Evolutionary conservation across 2,797 vertebrate species (phyloP), one percentile per base, ranked within the genome.

Genomic region (Nothura maculosa): DNA sequence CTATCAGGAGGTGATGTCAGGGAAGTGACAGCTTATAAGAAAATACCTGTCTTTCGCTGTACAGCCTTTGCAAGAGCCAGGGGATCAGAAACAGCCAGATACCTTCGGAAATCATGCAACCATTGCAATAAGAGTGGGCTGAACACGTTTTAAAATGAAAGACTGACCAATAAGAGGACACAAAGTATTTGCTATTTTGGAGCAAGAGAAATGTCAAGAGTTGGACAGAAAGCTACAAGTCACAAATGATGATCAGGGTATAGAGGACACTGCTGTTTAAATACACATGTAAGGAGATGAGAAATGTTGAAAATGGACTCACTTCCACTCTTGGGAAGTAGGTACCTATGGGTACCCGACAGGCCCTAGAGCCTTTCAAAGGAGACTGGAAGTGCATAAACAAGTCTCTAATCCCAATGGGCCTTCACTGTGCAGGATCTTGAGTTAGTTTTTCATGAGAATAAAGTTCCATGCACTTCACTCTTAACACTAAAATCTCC

Each of bases 261-360:
- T 15, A 24, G 64, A 55, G 40, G 60, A 34, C 7, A 2, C 14
- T 4, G 13, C 1, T 63, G 25, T 25, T 24, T 9, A 3, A 13
- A 2, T 4, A 3, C 57, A 52, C 38, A 17, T 0, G 0, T 6
- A 45, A 14, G 8, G 20, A 27, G 61, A 16, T 11, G 40, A 50
- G 27, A 78, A 8, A 25, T 43, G 21, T 11, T 42, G 57, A 10
- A 38, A 70, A 55, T 1, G 18, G 34, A 11, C 69, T 63, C 48
- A 32, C 45, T 76, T 54, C 15, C 19, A 7, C n/a, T 48, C 27
- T n/a, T 48, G 13, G n/a, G n/a, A n/a, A n/a, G n/a, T n/a, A 10
- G 63, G 8, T 40, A 92, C 87, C 82, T 73, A 50, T 2, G 7
- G 63, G 8, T 40, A 92, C 87, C 82, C 69, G 50, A 1, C 6